A percentile compares a stretch with the other conserved stretches of the same genome.
Conservation (phyloP, 2,113 vertebrate genomes). For the Tapirus terrestris region DNA sequence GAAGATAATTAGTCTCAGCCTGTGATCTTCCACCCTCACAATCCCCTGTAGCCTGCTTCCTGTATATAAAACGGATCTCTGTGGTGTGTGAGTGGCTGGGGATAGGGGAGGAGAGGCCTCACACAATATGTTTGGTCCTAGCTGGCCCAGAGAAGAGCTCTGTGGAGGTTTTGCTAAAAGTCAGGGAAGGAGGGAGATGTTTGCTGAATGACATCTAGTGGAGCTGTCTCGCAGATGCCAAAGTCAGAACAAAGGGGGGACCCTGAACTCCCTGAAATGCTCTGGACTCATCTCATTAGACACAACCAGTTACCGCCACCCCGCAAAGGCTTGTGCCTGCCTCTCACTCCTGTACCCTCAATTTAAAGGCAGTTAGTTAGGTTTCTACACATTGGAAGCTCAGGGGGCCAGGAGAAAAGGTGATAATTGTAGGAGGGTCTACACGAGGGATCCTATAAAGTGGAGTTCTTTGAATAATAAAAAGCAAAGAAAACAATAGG, state of each 20-base stretch:
- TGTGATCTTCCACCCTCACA: neutral
- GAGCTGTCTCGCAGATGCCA: constrained; percentile 15
- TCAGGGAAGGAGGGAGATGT: neutral
- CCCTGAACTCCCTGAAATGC: constrained; percentile 5
- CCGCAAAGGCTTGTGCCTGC: neutral
- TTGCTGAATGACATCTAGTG: constrained; percentile 47
- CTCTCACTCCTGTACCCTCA: neutral
- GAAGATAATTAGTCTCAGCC: constrained; percentile 47
- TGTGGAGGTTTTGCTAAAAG: constrained; percentile 42
- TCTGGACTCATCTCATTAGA: neutral
- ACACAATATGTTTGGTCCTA: neutral
- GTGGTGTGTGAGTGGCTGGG: neutral
- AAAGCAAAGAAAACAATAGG: constrained; percentile 42
- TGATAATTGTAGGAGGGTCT: neutral
- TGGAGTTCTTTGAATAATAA: constrained; percentile 52
- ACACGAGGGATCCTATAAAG: neutral
- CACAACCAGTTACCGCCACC: neutral
- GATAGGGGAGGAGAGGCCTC: neutral
- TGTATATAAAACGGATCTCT: neutral
- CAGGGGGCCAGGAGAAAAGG: neutral
- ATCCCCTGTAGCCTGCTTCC: neutral
- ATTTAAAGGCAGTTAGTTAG: neutral
- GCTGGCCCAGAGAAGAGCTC: neutral
- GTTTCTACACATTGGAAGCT: neutral
- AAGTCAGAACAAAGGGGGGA: constrained; percentile 33